These are phyloP conservation scores for Brachionus plicatilis DNA, from an alignment of 1,140 invertebrate species.

Conservation along the genomic window DNA sequence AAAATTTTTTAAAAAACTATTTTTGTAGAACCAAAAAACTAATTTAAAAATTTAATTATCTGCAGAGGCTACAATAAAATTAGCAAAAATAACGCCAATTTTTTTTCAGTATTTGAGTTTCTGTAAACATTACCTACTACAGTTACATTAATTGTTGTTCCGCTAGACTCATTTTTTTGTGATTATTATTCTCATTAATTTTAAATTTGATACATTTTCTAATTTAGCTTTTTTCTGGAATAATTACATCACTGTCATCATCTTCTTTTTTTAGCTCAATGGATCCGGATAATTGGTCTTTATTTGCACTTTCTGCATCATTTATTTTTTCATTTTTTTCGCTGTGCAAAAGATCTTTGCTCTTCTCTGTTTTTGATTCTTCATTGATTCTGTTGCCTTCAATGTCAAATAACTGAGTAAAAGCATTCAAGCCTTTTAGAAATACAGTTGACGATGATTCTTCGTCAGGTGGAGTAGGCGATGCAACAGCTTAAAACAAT, in stretches of 20 bases:
- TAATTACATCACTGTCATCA: slow-evolving; percentile 29
- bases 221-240: neutral
- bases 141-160: neutral
- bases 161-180: neutral
- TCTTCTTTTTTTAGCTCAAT: neutral
- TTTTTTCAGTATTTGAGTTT: neutral
- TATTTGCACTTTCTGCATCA: neutral
- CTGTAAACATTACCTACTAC: neutral
- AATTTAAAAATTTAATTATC: neutral
- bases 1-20: neutral
- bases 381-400: neutral
- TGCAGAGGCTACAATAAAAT: neutral
- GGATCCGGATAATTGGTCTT: neutral
- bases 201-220: neutral
- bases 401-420: slow-evolving; percentile 26
- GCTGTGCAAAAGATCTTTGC: neutral
- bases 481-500: neutral
- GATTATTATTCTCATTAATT: neutral
- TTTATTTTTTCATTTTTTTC: neutral
- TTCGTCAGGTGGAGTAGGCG: slow-evolving; percentile 8
- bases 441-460: slow-evolving; percentile 5
- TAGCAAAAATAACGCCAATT: neutral
- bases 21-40: neutral
- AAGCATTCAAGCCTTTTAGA: slow-evolving; percentile 25
- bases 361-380: neutral